Conservation (phyloP, 2,113 vertebrate species). For the Phalacrocorax aristotelis region DNA sequence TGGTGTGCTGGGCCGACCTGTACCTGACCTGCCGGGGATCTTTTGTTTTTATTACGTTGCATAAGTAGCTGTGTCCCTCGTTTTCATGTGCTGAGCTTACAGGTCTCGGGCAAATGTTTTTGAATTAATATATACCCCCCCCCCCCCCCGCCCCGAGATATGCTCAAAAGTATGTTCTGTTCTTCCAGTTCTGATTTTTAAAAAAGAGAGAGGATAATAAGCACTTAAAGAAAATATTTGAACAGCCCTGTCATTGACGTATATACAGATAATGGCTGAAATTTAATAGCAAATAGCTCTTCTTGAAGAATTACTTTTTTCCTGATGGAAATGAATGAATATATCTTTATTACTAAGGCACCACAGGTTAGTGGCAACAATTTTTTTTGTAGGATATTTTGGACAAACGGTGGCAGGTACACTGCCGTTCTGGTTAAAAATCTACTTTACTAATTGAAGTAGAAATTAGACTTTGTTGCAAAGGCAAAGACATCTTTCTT, state of each 20-base stretch:
- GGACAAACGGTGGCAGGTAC: not conserved
- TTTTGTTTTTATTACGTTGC: not conserved
- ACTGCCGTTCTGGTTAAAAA: conserved; percentile 6
- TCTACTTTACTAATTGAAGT: not conserved
- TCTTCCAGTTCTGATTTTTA: not conserved
- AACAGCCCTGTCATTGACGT: not conserved
- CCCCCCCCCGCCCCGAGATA: not conserved
- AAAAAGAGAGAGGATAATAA: not conserved
- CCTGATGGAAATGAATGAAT: not conserved
- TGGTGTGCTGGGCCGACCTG: not conserved
- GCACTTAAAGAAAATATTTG: conserved; percentile 33
- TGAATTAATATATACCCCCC: not conserved
- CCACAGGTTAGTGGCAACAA: not conserved
- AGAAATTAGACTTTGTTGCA: not conserved
- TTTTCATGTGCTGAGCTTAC: not conserved
- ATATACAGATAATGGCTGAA: conserved; percentile 6
- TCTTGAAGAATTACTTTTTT: not conserved
- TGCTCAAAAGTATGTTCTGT: not conserved
- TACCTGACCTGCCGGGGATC: not conserved
- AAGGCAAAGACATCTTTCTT: conserved; percentile 48
- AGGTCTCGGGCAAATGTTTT: not conserved
- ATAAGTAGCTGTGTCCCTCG: not conserved
- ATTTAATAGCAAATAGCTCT: not conserved
- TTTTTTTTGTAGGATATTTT: conserved; percentile 7
- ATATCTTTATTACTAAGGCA: not conserved